phyloP scores from a whole-genome alignment of 2,113 vertebrate genomes.

The Phrynosoma platyrhinos region DNA sequence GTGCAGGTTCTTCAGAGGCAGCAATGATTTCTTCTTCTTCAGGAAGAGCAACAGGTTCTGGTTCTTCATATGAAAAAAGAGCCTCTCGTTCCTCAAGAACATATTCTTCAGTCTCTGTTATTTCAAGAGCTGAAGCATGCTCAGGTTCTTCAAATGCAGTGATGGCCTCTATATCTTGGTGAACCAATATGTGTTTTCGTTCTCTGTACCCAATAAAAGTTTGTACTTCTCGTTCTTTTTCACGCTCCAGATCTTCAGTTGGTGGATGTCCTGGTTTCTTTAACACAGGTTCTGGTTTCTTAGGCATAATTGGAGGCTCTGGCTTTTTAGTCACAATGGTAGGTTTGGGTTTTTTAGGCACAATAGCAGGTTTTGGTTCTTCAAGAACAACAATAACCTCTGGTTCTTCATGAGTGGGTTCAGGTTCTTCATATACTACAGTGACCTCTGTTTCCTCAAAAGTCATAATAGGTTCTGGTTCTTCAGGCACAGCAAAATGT shows the following conservation, averaged over 20 bases:
- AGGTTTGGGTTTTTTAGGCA: slow-evolving; percentile 64
- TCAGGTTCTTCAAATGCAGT: slow-evolving; percentile 38
- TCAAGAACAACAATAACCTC: slow-evolving; percentile 52
- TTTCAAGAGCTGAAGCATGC: slow-evolving; percentile 32
- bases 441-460: not conserved
- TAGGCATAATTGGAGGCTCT: slow-evolving; percentile 53
- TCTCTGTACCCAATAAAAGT: not conserved
- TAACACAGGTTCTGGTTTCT: slow-evolving; percentile 30
- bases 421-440: slow-evolving; percentile 42
- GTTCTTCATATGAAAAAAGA: slow-evolving; percentile 27
- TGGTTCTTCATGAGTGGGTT: slow-evolving; percentile 34
- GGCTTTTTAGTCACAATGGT: slow-evolving; percentile 67
- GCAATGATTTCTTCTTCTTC: not conserved
- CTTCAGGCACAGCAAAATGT: slow-evolving; percentile 28
- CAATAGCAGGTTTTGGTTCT: slow-evolving; percentile 62
- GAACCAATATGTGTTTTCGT: not conserved
- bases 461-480: slow-evolving; percentile 30
- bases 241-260: slow-evolving; percentile 39
- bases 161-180: slow-evolving; percentile 4
- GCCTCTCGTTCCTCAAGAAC: slow-evolving; percentile 1
- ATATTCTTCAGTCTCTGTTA: slow-evolving; percentile 15
- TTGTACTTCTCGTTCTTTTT: slow-evolving; percentile 22
- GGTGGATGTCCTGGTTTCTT: slow-evolving; percentile 47
- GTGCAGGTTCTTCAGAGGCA: slow-evolving; percentile 52
- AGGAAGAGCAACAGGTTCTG: slow-evolving; percentile 74